These are phyloP conservation scores for Gasterosteus nipponicus DNA, from an alignment of 2,113 vertebrate genomes.

Conservation along the genomic window DNA sequence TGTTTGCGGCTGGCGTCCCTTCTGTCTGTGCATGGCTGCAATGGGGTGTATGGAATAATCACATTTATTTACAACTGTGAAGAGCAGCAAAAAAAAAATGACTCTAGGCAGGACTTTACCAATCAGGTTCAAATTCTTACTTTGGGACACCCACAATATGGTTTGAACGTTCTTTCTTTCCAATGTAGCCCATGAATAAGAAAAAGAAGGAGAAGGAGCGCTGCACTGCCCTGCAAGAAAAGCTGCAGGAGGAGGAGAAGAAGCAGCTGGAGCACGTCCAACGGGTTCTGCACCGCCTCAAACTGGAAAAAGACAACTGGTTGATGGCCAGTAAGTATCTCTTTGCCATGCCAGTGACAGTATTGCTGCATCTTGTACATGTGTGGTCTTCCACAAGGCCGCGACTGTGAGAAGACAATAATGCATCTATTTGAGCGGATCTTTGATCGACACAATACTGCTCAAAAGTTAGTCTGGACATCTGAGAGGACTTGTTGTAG, in stretches of 20 bases:
- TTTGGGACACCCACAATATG: neutral
- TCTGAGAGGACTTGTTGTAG: too few species aligned
- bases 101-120: neutral
- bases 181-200: constrained; percentile 91
- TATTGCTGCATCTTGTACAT: neutral
- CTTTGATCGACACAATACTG: neutral
- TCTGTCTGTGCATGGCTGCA: neutral
- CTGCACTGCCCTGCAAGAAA: constrained; percentile 96
- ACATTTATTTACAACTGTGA: neutral
- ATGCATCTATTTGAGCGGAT: neutral
- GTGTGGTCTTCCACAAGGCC: neutral
- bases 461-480: neutral
- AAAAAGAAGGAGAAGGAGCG: constrained; percentile 99
- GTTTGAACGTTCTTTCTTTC: neutral
- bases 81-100: neutral
- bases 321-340: constrained; percentile 92
- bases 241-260: constrained; percentile 97
- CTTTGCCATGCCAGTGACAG: neutral
- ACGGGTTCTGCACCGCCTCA: constrained; percentile 93
- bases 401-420: neutral
- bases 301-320: constrained; percentile 99
- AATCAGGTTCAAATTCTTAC: neutral
- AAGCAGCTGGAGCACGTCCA: constrained; percentile 96
- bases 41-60: neutral
- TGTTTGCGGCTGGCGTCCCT: too few species aligned